phyloP scores from a whole-genome alignment of 2,113 vertebrate genomes.

The Pollimyrus isidori region DNA sequence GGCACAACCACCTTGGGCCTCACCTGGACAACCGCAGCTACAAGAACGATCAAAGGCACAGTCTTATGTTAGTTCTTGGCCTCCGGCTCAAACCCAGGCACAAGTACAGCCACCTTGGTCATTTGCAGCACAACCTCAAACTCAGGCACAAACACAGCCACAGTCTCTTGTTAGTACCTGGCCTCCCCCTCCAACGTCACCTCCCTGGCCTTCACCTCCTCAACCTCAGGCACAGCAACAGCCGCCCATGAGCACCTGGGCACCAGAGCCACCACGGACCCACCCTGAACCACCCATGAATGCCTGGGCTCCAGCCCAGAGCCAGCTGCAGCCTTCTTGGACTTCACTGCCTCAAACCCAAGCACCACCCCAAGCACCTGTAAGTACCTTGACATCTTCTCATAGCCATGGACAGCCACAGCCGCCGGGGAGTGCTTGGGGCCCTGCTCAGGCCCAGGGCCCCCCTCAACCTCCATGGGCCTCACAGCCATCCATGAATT shows the following conservation, averaged over 20 bases:
- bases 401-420: constrained; percentile 23
- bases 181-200: constrained; percentile 26
- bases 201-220: constrained; percentile 48
- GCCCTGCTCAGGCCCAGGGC: background rate
- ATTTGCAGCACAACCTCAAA: constrained; percentile 32
- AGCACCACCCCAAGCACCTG: constrained; percentile 35
- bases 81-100: constrained; percentile 42
- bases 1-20: constrained; percentile 44
- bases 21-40: constrained; percentile 25
- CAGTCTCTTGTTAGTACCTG: constrained; percentile 1
- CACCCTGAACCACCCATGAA: background rate
- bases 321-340: constrained; percentile 10
- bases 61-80: constrained; percentile 46
- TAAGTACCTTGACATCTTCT: constrained; percentile 46
- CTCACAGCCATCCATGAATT: constrained; percentile 37
- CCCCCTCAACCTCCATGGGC: constrained; percentile 22
- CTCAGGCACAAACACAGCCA: constrained; percentile 28
- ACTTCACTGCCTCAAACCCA: constrained; percentile 34
- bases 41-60: constrained; percentile 34
- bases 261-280: background rate
- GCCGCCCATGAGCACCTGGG: constrained; percentile 5
- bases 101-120: constrained; percentile 28
- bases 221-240: constrained; percentile 15
- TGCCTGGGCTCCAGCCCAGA: constrained; percentile 46
- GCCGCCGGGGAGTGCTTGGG: background rate